Percentiles rank a stretch among this genome's conserved stretches.
These are phyloP conservation scores for Scolopax mira DNA, from an alignment of 2,113 vertebrate genomes.

Conservation along the genomic window DNA sequence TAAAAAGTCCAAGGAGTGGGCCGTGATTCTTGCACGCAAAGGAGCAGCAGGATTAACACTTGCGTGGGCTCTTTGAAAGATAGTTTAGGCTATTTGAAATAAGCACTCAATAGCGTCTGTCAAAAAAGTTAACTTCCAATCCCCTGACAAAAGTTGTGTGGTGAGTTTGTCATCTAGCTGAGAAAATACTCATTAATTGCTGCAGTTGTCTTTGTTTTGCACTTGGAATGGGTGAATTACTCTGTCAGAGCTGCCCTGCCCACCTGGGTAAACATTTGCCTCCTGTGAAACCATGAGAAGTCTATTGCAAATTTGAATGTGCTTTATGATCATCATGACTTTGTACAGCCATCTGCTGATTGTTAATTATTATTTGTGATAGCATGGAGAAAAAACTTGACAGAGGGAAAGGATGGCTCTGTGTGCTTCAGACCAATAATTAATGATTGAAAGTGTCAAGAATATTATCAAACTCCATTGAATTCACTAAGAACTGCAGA, in stretches of 20 bases:
- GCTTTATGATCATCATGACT: neutral
- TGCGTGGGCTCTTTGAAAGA: neutral
- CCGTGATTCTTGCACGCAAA: neutral
- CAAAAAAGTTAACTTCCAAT: neutral
- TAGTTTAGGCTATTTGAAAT: neutral
- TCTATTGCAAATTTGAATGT: neutral
- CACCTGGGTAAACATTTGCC: neutral
- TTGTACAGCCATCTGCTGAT: neutral
- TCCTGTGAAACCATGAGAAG: neutral
- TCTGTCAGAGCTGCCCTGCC: neutral
- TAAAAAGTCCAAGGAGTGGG: neutral
- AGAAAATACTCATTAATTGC: slow-evolving; percentile 22
- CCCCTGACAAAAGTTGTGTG: neutral
- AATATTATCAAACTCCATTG: neutral
- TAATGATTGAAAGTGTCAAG: neutral
- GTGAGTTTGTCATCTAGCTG: neutral
- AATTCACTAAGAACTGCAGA: neutral
- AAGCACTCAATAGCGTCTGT: neutral
- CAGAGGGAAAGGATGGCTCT: neutral
- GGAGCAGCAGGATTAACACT: neutral
- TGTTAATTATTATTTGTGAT: neutral
- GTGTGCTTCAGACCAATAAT: neutral
- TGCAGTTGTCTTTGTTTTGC: slow-evolving; percentile 1
- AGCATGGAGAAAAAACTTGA: neutral
- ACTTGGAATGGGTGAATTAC: neutral